Base-by-base conservation (phyloP, 2,888 invertebrate species). In the Meghimatium bilineatum region DNA sequence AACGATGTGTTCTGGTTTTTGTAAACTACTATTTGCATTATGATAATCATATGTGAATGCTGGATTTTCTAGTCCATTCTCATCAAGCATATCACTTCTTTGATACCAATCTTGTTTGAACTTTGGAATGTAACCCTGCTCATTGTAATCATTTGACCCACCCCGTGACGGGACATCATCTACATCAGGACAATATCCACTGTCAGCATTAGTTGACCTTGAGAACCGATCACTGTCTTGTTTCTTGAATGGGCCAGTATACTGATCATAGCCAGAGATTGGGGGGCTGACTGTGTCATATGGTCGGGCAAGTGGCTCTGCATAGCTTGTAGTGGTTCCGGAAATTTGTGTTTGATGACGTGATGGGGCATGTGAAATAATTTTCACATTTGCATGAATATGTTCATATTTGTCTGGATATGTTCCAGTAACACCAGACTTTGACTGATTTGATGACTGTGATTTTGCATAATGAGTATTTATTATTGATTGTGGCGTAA, bases 1-100 rank as follows among this genome's bases (percentile, higher is more conserved):
- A 8, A 88, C 87, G 34, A 88, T 69, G 32, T 88, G 88, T 71
- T 89, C 88, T 44, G 89, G 89, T 75, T 86, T 88, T 49, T 85
- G 86, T 77, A 88, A 74, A 29, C 88, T 88, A 76, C 86, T 86
- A 60, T 85, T 85, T 6, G 85, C 83, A 17, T 82, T 80, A 34
- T 60, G 60, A 20, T 87, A 84, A 38, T 87, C 85, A 49, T 60
- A 29, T 23, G 79, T 84, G 83, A 85, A 87, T 38, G 82, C 86
- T 23, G 82, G 85, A 79, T 87, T 87, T 63, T 85, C 86, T 79
- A 82, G 67, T 49, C 84, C 86, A 49, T 71, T 34, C 12, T 6
- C 12, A 69, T 76, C 79, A 44, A 56, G 52, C 77, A 63, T n/a
- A 23, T 74, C 49, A 32, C 71, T 49, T 34, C 36, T 29, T 52